A percentile compares a stretch with the other conserved stretches of the same genome.
These are phyloP conservation scores for Patella vulgata DNA, from an alignment of 1,140 invertebrate species.

Conservation along the genomic window DNA sequence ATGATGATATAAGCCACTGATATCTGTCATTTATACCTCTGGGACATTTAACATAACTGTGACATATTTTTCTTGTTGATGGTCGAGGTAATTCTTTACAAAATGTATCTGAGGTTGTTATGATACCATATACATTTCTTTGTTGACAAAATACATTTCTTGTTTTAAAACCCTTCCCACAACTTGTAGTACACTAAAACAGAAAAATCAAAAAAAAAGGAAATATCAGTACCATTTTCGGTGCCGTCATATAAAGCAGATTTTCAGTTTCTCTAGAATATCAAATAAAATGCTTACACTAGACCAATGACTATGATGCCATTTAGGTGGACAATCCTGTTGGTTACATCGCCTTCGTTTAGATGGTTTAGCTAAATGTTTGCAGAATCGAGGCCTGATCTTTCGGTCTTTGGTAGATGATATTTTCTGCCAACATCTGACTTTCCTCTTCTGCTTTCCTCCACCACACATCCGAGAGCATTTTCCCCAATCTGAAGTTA, in stretches of 20 bases:
- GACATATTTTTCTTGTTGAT: no score
- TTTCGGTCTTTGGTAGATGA: conserved; percentile 31
- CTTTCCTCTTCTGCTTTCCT: conserved; percentile 35
- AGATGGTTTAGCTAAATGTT: conserved; percentile 63
- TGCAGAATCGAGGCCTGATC: conserved; percentile 57
- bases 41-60: no score
- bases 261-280: no score
- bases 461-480: conserved; percentile 39
- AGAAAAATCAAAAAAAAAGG: conserved; percentile 17
- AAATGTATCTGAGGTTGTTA: no score
- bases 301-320: conserved; percentile 77
- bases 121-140: conserved; percentile 8
- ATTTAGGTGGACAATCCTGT: conserved; percentile 74
- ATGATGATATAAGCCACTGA: conserved; percentile 5
- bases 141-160: conserved; percentile 58
- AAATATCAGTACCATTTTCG: background rate
- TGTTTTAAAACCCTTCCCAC: conserved; percentile 70
- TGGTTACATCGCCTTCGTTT: conserved; percentile 72
- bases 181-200: conserved; percentile 74
- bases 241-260: no score
- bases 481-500: conserved; percentile 26
- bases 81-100: no score
- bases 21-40: no score
- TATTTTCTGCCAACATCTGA: conserved; percentile 53
- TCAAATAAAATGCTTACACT: no score